Base-by-base conservation (phyloP, 2,113 vertebrate genomes). In the Leucopsar rothschildi region DNA sequence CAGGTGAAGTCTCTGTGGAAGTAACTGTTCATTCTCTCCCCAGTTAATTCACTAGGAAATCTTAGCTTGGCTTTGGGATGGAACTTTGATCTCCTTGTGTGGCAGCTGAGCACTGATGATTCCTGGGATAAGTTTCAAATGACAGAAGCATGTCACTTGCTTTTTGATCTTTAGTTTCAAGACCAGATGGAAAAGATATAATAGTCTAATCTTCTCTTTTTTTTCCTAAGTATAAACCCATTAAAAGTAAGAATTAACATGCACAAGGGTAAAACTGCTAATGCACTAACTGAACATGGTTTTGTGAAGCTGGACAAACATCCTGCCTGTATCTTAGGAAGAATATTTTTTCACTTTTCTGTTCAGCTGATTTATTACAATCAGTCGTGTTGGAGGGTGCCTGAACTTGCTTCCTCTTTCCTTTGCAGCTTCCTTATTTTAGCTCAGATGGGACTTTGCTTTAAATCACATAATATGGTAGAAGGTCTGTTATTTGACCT, bases 351-450 rank as follows among this genome's bases (percentile, higher is more conserved):
- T 91, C 79, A 87, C 82, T 92, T 92, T 94, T 90, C 82, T 83
- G 9, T 86, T 80, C 61, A 73, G 47, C 45, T 93, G 85, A 96
- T 96, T 95, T 96, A 97, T 94, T 96, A 72, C 85, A 72, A 69
- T 95, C 80, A 73, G 44, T 80, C 2, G 1, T 94, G 61, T 81
- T 90, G 77, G 65, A 93, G 47, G 12, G 63, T 85, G 91, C 82
- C 88, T 96, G 89, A 96, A 83, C 91, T 94, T 52, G 68, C 73
- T 97, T 97, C 96, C 97, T 96, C 69, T 96, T 97, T 95, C 96
- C 95, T 94, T 91, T 95, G 93, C 84, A 64, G 89, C 77, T 97
- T 96, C 96, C 93, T 96, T 95, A 93, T 96, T 97, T 96, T 93
- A 97, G 85, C 73, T 95, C 93, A 90, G 90, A 94, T 77, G 85